Conservation (phyloP, 2,113 vertebrate species). For the Dipodomys spectabilis region DNA sequence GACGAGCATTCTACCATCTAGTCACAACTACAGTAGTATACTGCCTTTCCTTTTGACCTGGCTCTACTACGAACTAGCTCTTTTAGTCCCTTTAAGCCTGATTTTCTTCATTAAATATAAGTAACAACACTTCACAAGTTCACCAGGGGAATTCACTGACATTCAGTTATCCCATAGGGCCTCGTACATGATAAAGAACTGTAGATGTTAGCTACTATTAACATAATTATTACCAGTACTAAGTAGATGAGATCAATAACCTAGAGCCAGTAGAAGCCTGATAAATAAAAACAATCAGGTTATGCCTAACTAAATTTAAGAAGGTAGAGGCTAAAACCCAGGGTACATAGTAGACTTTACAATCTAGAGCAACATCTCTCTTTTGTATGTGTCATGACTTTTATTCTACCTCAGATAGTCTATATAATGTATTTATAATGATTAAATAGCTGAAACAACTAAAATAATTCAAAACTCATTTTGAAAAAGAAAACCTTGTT, state of each 20-base stretch:
- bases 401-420: slow-evolving; percentile 47
- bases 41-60: slow-evolving; percentile 4
- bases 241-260: not conserved
- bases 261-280: not conserved
- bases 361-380: slow-evolving; percentile 26
- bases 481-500: slow-evolving; percentile 19
- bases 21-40: not conserved
- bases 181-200: not conserved
- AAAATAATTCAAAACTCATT: slow-evolving; percentile 42
- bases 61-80: not conserved
- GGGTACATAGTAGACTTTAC: not conserved
- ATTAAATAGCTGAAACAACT: slow-evolving; percentile 32
- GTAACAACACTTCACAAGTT: not conserved
- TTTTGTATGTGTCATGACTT: slow-evolving; percentile 3
- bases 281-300: slow-evolving; percentile 24
- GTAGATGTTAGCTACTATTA: slow-evolving; percentile 15
- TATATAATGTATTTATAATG: slow-evolving; percentile 19
- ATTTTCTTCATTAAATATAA: slow-evolving; percentile 46
- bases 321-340: slow-evolving; percentile 3
- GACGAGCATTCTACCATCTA: not conserved
- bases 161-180: not conserved
- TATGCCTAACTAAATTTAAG: slow-evolving; percentile 23
- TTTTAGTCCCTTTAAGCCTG: not conserved
- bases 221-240: not conserved
- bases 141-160: not conserved